Base-by-base conservation (phyloP, 1,140 invertebrate species). In the Ceratitis capitata region DNA sequence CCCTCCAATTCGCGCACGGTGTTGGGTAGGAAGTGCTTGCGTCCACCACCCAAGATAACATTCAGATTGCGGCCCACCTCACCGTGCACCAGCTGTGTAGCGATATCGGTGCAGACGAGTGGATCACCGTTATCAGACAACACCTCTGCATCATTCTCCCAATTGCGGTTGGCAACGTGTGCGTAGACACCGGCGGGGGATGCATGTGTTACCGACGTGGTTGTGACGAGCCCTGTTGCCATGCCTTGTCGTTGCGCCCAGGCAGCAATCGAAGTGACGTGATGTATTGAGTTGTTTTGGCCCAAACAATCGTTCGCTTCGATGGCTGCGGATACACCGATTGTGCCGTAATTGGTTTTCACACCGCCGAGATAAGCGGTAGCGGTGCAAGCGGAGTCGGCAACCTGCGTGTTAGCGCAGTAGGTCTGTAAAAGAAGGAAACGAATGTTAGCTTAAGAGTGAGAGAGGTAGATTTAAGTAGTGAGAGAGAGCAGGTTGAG, bases 311-410 rank as follows among this genome's bases (percentile, higher is more conserved):
- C 93, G 16, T 92, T 89, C 23, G 93, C 89, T 16, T 92, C 93
- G 2, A 95, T 95, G 3, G 92, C 92, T 0, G 94, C 95, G 83
- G 94, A 94, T 12, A 98, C 93, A 0, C 97, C 97, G 3, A 97
- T 89, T 0, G 95, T 96, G 61, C 94, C 95, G 29, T 93, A 93
- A 89, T 97, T 97, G 1, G 94, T 94, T 91, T 98, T 98, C 0
- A 97, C 95, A 1, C 97, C 97, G 29, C 94, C 93, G 32, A 98
- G 91, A 87, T 96, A 96, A 0, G 96, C 96, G 12, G 96, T 97
- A 1, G 95, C 95, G 0, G 92, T 92, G 86, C 92, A 93, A 10
- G 93, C 93, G 1, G 93, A 93, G 86, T 97, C 96, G 0, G 96
- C 93, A 0, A 95, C 94, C 42, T 84, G 84, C 0, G 78, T 83